Base-by-base conservation (phyloP, 2,797 vertebrate genomes). In the Centroberyx gerrardi region DNA sequence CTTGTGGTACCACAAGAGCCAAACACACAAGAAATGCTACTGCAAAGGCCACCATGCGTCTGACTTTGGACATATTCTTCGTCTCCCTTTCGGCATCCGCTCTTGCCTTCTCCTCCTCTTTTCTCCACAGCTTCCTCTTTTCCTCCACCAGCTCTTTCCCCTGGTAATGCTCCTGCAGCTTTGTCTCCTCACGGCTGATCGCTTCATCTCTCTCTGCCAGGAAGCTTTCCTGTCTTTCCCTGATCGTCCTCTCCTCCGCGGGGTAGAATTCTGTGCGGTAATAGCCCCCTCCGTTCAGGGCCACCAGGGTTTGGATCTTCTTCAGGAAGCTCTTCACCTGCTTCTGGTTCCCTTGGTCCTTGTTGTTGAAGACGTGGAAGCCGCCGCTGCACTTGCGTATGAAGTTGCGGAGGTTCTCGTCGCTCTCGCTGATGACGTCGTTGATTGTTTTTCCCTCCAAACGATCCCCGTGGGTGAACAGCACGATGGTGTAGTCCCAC, bases 351-450 rank as follows among this genome's bases (percentile, higher is more conserved):
- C 85, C 18, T 0, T 2, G 15, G 18, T 77, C 33, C 62, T 88
- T 92, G 86, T 93, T 94, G 83, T 91, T 73, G 55, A 94, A 93
- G 56, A 91, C 87, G 1, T 90, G 76, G 69, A 93, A 93, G 27
- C 90, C 87, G 0, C 92, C 89, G 1, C 82, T 84, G 33, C 93
- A 92, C 63, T 77, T 86, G 54, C 87, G 89, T n/a, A 93, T 80
- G 70, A 92, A 92, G 65, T 62, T 74, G 31, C 85, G 82, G 22
- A 94, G 84, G 38, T 79, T 78, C 8, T 76, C 54, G 0, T 93
- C 87, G 0, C 90, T 87, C 18, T 88, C 73, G 0, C 62, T 44
- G 13, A 93, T 89, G 33, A 92, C 29, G 0, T 81, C 65, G 3
- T 93, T 90, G 0, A 91, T 84, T 0, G 72, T 80, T 77, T 91